These are phyloP conservation scores for Mesitornis unicolor DNA, from an alignment of 2,113 vertebrate genomes.

Conservation along the genomic window DNA sequence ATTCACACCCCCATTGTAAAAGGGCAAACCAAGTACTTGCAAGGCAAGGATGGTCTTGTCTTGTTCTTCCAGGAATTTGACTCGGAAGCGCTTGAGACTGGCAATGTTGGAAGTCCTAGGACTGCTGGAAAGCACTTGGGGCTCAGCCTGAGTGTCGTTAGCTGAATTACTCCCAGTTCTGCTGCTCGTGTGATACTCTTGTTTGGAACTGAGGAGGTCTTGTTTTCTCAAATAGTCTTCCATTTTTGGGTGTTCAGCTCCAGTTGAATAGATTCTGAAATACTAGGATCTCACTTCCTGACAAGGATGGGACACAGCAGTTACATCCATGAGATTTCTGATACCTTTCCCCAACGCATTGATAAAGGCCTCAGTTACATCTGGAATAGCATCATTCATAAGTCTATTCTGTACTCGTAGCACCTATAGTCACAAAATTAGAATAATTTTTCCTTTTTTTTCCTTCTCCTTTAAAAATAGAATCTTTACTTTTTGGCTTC, in stretches of 20 bases:
- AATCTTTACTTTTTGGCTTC: background rate
- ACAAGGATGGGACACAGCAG: background rate
- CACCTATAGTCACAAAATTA: background rate
- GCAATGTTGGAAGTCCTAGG: background rate
- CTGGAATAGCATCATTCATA: background rate
- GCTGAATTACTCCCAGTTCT: conserved; percentile 44
- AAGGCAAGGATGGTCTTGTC: background rate
- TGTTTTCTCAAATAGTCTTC: background rate
- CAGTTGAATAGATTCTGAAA: background rate
- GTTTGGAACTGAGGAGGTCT: background rate
- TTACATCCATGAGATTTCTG: background rate
- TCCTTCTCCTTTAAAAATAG: background rate
- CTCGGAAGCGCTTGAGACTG: background rate
- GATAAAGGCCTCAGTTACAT: background rate
- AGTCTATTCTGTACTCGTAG: background rate
- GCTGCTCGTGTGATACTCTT: background rate
- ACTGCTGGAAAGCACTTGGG: background rate
- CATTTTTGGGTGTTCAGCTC: background rate
- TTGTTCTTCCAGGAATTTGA: background rate
- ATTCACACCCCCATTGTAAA: background rate
- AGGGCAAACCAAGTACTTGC: background rate
- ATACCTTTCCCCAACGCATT: background rate
- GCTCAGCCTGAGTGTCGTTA: background rate
- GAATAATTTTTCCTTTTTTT: background rate
- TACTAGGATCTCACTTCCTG: background rate